Evolutionary conservation across 92 coral and sea anemone species (phyloP).

Genomic region (Parazoanthus swiftii): DNA sequence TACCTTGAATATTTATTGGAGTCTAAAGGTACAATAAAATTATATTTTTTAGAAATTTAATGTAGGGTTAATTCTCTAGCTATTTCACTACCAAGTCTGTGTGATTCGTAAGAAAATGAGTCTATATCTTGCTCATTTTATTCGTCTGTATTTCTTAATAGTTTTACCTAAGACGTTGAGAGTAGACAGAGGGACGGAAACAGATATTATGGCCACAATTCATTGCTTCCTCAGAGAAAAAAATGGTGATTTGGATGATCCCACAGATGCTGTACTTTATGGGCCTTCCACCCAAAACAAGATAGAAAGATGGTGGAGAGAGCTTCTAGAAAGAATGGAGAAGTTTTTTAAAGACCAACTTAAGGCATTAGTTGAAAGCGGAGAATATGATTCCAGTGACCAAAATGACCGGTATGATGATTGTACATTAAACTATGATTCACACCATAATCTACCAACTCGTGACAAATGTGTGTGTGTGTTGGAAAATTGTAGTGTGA

Average conservation of each 20-base stretch:
- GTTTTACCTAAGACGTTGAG: constrained; percentile 25
- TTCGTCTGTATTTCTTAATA: not conserved
- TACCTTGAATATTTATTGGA: constrained; percentile 56
- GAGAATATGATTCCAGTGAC: constrained; percentile 57
- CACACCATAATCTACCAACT: too few relatives aligned
- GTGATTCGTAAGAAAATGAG: too few relatives aligned
- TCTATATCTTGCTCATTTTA: too few relatives aligned
- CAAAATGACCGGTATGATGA: constrained; percentile 49
- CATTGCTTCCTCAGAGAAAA: constrained; percentile 33
- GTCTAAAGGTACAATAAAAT: constrained; percentile 39
- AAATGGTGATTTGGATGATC: constrained; percentile 21
- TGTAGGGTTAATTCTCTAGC: too few relatives aligned
- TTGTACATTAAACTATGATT: too few relatives aligned
- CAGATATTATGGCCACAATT: constrained; percentile 28
- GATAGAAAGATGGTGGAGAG: constrained; percentile 63
- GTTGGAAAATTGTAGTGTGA: too few relatives aligned
- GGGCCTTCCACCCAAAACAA: constrained; percentile 64
- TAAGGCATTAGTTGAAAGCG: constrained; percentile 45
- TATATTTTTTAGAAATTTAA: too few relatives aligned
- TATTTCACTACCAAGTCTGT: too few relatives aligned
- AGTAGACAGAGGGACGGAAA: constrained; percentile 35
- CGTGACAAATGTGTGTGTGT: too few relatives aligned
- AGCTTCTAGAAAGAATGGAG: constrained; percentile 60
- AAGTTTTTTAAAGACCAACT: constrained; percentile 59
- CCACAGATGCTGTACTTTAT: constrained; percentile 33